These are phyloP conservation scores for Drosophila kanapiae DNA, from an alignment of 1,140 invertebrate genomes.

Conservation along the genomic window DNA sequence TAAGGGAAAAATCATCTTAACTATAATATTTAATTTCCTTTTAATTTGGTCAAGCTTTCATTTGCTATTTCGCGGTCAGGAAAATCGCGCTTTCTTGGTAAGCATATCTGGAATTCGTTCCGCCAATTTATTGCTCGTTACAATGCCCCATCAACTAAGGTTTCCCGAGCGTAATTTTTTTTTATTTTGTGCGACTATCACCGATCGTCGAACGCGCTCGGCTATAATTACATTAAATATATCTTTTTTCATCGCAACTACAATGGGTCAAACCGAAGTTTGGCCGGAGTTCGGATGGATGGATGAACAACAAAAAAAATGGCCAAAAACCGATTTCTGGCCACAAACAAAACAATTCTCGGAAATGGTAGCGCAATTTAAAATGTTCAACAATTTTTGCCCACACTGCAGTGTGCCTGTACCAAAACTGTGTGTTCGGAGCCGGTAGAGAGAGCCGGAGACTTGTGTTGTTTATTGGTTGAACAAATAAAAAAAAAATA, in stretches of 20 bases:
- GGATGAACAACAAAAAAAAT: conserved; percentile 11
- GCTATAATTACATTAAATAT: conserved; percentile 50
- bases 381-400: conserved; percentile 39
- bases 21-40: background rate
- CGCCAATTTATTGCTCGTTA: conserved; percentile 31
- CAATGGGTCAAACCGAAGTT: conserved; percentile 39
- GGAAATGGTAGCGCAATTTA: conserved; percentile 63
- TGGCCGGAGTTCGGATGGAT: conserved; percentile 2
- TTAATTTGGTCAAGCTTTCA: background rate
- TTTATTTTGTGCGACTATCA: conserved; percentile 18
- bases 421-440: conserved; percentile 20
- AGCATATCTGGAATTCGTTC: conserved; percentile 32
- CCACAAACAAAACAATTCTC: conserved; percentile 60
- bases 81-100: background rate
- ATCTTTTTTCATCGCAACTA: conserved; percentile 32
- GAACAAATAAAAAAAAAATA: conserved; percentile 45
- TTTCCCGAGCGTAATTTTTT: conserved; percentile 25
- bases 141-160: conserved; percentile 22
- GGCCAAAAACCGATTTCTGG: conserved; percentile 27
- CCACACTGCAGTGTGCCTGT: conserved; percentile 31
- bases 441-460: conserved; percentile 39
- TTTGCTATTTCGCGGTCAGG: background rate
- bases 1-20: background rate
- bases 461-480: conserved; percentile 58
- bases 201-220: conserved; percentile 25